phyloP scores from a whole-genome alignment of 2,797 vertebrate genomes.

The Sciurus carolinensis region DNA sequence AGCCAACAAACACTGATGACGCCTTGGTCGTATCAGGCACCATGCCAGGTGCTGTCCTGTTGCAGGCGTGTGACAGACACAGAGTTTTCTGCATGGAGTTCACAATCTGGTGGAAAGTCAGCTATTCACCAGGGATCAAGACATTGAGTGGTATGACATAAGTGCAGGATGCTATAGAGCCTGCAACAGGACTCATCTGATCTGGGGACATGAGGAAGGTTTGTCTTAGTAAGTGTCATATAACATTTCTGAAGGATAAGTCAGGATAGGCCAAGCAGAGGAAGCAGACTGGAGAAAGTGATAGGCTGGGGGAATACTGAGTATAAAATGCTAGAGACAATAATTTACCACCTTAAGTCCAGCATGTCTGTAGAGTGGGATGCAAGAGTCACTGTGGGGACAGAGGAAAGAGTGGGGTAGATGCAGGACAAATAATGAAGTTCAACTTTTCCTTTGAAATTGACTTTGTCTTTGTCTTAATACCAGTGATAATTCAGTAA shows the following conservation, averaged over 20 bases:
- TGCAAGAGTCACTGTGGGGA: neutral
- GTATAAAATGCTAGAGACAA: neutral
- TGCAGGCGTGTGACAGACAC: neutral
- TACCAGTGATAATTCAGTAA: neutral
- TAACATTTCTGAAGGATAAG: neutral
- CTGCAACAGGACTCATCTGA: neutral
- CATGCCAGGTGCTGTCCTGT: too few species aligned
- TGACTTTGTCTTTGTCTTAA: neutral
- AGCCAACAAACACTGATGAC: neutral
- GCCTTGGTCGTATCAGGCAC: neutral
- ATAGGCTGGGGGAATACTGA: neutral
- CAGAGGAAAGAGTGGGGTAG: neutral
- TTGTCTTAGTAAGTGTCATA: neutral
- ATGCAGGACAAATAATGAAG: neutral
- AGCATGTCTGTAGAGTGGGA: neutral
- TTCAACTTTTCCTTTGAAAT: neutral
- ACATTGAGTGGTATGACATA: neutral
- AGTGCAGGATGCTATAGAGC: neutral
- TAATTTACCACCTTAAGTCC: neutral
- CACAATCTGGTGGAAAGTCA: neutral
- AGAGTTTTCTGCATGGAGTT: constrained; percentile 43
- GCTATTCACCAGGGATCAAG: too few species aligned
- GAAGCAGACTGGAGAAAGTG: neutral
- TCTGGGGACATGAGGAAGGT: neutral
- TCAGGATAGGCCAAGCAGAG: neutral